These are phyloP conservation scores for Mylabris phalerata DNA, from an alignment of 1,140 invertebrate species.

Conservation along the genomic window DNA sequence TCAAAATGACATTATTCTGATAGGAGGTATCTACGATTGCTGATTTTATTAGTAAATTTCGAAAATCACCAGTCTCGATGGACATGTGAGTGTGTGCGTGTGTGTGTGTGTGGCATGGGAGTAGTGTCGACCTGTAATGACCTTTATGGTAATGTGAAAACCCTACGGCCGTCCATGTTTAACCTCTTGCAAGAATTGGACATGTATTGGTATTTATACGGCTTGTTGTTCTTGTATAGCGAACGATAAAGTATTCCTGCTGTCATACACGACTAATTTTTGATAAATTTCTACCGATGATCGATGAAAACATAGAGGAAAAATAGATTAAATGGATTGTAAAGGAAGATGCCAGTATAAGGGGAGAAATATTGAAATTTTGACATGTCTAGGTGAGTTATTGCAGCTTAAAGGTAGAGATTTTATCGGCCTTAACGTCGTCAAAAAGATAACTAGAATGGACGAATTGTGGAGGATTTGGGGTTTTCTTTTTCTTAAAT, in stretches of 20 bases:
- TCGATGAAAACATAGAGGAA: neutral
- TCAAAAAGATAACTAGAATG: no score
- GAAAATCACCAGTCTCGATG: neutral
- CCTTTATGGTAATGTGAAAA: slow-evolving; percentile 20
- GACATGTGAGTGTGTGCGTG: neutral
- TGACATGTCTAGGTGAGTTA: no score
- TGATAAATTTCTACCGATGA: neutral
- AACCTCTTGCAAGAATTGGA: neutral
- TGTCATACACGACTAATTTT: no score
- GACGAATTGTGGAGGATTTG: no score
- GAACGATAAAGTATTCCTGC: neutral
- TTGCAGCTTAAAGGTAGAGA: no score
- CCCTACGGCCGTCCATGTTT: slow-evolving; percentile 18
- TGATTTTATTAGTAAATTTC: no score
- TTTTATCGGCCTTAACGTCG: no score
- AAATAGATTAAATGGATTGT: neutral
- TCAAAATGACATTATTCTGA: no score
- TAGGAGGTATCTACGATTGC: no score
- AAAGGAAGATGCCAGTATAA: no score
- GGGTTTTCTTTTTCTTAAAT: no score
- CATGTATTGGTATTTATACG: neutral
- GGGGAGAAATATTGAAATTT: no score
- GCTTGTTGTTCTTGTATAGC: neutral
- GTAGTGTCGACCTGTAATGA: slow-evolving; percentile 17
- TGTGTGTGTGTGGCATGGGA: neutral